phyloP scores from a whole-genome alignment of 2,888 invertebrate genomes.

The Nephrocerus scutellatus region DNA sequence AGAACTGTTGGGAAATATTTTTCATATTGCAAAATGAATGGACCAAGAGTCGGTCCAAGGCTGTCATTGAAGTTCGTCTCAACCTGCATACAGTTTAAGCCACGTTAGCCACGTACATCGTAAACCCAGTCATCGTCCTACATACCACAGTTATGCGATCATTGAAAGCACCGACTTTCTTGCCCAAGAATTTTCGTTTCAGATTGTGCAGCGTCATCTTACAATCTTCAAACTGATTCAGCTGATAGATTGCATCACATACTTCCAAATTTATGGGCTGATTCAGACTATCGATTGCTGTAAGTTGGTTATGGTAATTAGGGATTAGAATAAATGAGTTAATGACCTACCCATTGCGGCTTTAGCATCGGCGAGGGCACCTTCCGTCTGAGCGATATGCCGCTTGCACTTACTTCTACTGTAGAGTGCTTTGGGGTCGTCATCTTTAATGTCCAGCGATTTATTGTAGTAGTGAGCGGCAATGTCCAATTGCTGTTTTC shows the following conservation, averaged over 20 bases:
- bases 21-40: slow-evolving; percentile 34
- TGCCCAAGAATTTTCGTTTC: slow-evolving; percentile 31
- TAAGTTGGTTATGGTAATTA: slow-evolving; percentile 1
- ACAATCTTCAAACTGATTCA: slow-evolving; percentile 37
- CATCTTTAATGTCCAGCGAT: slow-evolving; percentile 30
- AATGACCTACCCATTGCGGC: slow-evolving; percentile 33
- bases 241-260: slow-evolving; percentile 40
- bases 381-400: slow-evolving; percentile 32
- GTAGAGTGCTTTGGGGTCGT: slow-evolving; percentile 34
- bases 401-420: slow-evolving; percentile 38
- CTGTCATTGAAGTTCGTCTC: slow-evolving; percentile 38
- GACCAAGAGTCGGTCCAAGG: slow-evolving; percentile 33
- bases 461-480: slow-evolving; percentile 38
- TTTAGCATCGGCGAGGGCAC: slow-evolving; percentile 32
- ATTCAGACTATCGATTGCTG: slow-evolving; percentile 24
- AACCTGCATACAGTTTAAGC: slow-evolving; percentile 32
- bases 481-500: slow-evolving; percentile 35
- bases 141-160: slow-evolving; percentile 33
- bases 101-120: no score
- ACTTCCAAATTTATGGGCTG: slow-evolving; percentile 38
- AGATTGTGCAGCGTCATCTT: slow-evolving; percentile 33
- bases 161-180: slow-evolving; percentile 31
- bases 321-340: background rate
- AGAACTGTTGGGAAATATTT: slow-evolving; percentile 30
- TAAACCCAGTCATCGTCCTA: no score